Evolutionary conservation across 2,797 vertebrate genomes (phyloP), one percentile per base, ranked within the genome.

Genomic region (Pseudocheirus occidentalis): DNA sequence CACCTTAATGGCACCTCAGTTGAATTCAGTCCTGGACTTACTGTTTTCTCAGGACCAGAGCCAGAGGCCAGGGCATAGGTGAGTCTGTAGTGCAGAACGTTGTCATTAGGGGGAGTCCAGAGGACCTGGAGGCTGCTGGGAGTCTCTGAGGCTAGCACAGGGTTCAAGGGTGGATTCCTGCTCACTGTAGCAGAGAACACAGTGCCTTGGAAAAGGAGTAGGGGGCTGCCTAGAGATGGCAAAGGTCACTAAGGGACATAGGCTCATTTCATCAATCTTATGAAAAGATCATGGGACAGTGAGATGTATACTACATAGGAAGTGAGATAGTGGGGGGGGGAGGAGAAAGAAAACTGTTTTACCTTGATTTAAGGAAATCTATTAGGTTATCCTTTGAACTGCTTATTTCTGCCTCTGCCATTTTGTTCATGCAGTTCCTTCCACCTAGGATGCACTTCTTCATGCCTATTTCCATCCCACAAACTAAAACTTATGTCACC

Each of bases 81-180:
- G 90, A 99, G 98, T 3, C 98, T 99, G 96, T 99, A 99, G 98
- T 99, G 99, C 34, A 99, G 99, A 0, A 99, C 98, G 0, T 98
- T 99, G n/a, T 99, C 98, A 0, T 99, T 99, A 0, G 99, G 99
- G 3, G 99, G 99, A 0, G 98, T 98, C 99, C 99, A 99, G 97
- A 98, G 99, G 97, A 99, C 98, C 96, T 98, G 92, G 57, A 99
- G 97, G 98, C 99, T 99, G 98, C 98, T 98, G 1, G 99, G 98
- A 0, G 98, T 99, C 98, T 99, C 99, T 0, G 99, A 99, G 3
- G 99, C 98, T 2, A 99, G 98, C 1, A 98, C 97, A 89, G 99
- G 98, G 55, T 98, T 98, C 95, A 99, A 98, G 0, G 99, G 99
- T 6, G 99, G 99, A 92, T 98, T 99, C 50, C 98, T 98, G 10